Evolutionary conservation across 2,113 vertebrate genomes (phyloP).

Genomic region (Menidia beryllina): DNA sequence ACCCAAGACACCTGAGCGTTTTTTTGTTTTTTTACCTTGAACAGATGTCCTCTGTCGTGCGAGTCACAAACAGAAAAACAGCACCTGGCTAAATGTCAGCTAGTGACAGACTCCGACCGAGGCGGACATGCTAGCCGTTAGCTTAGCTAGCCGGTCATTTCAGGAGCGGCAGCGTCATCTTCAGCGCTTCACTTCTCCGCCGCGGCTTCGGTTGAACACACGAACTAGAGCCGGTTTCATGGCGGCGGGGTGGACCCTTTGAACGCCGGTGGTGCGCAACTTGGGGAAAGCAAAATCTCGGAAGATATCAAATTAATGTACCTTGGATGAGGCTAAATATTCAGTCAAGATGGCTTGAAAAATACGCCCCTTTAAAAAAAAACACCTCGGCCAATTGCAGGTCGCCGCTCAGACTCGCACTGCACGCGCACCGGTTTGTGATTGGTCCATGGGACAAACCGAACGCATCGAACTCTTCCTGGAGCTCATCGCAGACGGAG

Average conservation of each 20-base stretch:
- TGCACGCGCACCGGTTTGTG: constrained; percentile 64
- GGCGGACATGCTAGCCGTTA: constrained; percentile 78
- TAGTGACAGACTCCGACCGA: constrained; percentile 69
- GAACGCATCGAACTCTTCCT: constrained; percentile 28
- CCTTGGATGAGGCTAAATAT: constrained; percentile 80
- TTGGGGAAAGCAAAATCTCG: constrained; percentile 33
- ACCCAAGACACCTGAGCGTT: constrained; percentile 4
- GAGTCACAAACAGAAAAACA: constrained; percentile 48
- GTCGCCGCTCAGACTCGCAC: constrained; percentile 52
- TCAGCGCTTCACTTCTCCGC: constrained; percentile 63
- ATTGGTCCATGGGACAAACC: constrained; percentile 59
- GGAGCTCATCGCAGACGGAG: constrained; percentile 7
- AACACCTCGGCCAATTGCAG: constrained; percentile 63
- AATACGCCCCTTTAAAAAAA: constrained; percentile 83
- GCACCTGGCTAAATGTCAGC: constrained; percentile 70
- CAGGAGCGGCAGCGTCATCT: constrained; percentile 80
- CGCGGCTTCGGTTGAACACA: constrained; percentile 43
- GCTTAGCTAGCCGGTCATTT: constrained; percentile 80
- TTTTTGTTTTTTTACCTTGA: constrained; percentile 77
- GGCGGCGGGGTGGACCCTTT: constrained; percentile 55
- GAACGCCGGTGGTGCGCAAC: constrained; percentile 23
- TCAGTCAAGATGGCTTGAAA: constrained; percentile 84
- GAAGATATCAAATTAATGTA: constrained; percentile 78
- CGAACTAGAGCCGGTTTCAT: constrained; percentile 53
- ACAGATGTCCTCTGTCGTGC: constrained; percentile 50